phyloP scores from a whole-genome alignment of 2,888 invertebrate genomes.

The Drosophila pseudotakahashii region DNA sequence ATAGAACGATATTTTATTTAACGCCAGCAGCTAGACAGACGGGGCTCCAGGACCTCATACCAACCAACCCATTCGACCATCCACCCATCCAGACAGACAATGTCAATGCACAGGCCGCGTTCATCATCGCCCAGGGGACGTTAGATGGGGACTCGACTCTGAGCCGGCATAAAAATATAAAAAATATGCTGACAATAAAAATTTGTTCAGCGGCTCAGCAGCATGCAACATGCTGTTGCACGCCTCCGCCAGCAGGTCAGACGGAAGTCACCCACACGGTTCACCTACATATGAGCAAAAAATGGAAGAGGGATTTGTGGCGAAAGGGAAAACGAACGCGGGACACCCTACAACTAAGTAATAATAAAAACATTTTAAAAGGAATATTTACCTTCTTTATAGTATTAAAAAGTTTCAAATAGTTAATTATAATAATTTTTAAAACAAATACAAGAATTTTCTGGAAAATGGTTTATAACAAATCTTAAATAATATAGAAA shows the following conservation, averaged over 20 bases:
- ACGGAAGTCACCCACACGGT: constrained; percentile 34
- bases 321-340: background rate
- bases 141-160: constrained; percentile 5
- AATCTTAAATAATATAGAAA: no score
- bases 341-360: no score
- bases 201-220: constrained; percentile 66
- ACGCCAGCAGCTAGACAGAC: constrained; percentile 69
- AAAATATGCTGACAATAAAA: constrained; percentile 80
- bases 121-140: constrained; percentile 63
- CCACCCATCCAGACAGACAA: constrained; percentile 46
- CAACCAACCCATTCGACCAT: background rate
- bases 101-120: constrained; percentile 71
- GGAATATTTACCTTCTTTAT: no score
- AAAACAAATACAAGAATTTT: no score
- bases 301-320: background rate
- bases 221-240: constrained; percentile 79
- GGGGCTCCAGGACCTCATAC: background rate
- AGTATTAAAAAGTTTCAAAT: no score
- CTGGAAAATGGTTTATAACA: no score
- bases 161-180: constrained; percentile 66
- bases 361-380: no score
- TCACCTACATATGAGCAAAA: constrained; percentile 37
- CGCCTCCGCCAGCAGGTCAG: constrained; percentile 45
- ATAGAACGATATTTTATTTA: constrained; percentile 78
- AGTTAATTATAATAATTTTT: no score